A percentile compares a stretch with the other conserved stretches of the same genome.
Conservation (phyloP, 2,113 vertebrate genomes). For the Mus musculus region GRCm39 chr17:79991501-79992000, state of each 20-base stretch:
- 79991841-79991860: background rate
- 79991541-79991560: background rate
- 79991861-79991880: background rate
- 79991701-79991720: background rate
- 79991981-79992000: background rate
- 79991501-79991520: background rate
- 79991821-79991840: too few species aligned
- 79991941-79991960: background rate
- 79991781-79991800: background rate
- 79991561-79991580: background rate
- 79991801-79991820: background rate
- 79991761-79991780: background rate
- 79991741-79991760: background rate
- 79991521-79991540: background rate
- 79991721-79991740: background rate
- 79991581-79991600: background rate
- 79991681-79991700: background rate
- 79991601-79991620: background rate
- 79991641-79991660: background rate
- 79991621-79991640: background rate
- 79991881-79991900: background rate
- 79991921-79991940: background rate
- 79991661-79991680: background rate
- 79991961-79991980: background rate
- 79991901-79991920: background rate